Evolutionary conservation across 2,113 vertebrate species (phyloP), one percentile per base, ranked within the genome.

Genomic region (Microcebus murinus): DNA sequence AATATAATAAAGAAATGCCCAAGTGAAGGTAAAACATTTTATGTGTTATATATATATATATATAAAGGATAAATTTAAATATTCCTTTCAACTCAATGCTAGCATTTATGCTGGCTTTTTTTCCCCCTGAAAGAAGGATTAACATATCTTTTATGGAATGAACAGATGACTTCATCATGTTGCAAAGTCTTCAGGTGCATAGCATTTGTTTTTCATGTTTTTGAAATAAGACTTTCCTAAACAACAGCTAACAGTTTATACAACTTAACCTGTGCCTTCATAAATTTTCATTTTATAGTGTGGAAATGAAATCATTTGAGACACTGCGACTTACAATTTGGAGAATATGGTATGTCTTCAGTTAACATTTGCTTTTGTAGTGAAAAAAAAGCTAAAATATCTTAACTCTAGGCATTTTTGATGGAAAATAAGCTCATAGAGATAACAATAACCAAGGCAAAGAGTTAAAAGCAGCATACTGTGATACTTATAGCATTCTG

Each of bases 401-500:
- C 67, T 68, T 76, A n/a, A 83, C 20, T 1, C 48, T 21, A 92
- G 34, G 8, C 12, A 86, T 74, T 96, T 94, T 95, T 29, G 1
- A n/a, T 87, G 80, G 48, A 92, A 94, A 91, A 83, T 29, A 21
- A 87, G 8, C 2, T 67, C 25, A 68, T 68, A 96, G 95, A 95
- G 96, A 55, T 48, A 42, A 55, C 12, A 92, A 71, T 39, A 92
- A 93, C 76, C 36, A 79, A 34, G 61, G 3, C 9, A 65, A 80
- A 95, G 21, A 50, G 96, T 97, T 93, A 96, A 95, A 95, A 52
- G 0, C 6, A 85, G 83, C 11, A 5, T 91, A 42, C n/a, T 97
- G 92, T 90, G 39, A 94, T 96, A 84, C 82, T 92, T 94, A 87
- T 8, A 82, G 13, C 0, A 13, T 91, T 96, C 68, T 95, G 77